These are phyloP conservation scores for Thereva nobilitata DNA, from an alignment of 2,888 invertebrate species.

Conservation along the genomic window DNA sequence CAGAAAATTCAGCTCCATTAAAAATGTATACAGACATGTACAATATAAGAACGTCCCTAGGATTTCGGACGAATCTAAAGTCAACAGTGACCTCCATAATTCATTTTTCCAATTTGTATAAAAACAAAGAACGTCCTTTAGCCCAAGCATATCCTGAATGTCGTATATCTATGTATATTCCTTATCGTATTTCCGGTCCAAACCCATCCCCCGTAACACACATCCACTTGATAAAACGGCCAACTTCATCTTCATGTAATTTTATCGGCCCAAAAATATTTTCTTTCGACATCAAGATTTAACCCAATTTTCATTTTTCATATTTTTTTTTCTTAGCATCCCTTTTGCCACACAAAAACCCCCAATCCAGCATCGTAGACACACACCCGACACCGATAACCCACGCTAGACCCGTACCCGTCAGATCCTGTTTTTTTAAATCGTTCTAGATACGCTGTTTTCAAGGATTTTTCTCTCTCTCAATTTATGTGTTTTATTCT, in stretches of 20 bases:
- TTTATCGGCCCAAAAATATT: conserved; percentile 7
- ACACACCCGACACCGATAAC: too few relatives aligned
- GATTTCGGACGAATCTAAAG: neutral
- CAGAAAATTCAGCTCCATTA: too few relatives aligned
- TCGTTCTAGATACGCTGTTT: too few relatives aligned
- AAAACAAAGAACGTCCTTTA: conserved; percentile 1
- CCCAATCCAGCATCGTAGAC: too few relatives aligned
- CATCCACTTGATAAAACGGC: neutral
- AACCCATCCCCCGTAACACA: neutral
- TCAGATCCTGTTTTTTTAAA: too few relatives aligned
- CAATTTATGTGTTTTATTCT: conserved; percentile 36
- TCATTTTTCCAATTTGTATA: conserved; percentile 28
- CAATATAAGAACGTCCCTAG: too few relatives aligned
- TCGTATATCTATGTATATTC: too few relatives aligned
- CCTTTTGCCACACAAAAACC: too few relatives aligned
- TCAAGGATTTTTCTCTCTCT: too few relatives aligned
- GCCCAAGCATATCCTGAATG: too few relatives aligned
- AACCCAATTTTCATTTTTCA: conserved; percentile 28
- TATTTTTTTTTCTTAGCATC: neutral
- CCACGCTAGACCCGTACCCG: too few relatives aligned
- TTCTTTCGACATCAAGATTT: conserved; percentile 27
- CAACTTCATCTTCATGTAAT: conserved; percentile 8
- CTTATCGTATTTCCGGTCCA: conserved; percentile 11
- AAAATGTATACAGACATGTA: too few relatives aligned
- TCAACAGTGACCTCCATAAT: conserved; percentile 21